A percentile compares a stretch with the other conserved stretches of the same genome.
Conservation (phyloP, 1,140 invertebrate genomes). For the Drosophila cardini region DNA sequence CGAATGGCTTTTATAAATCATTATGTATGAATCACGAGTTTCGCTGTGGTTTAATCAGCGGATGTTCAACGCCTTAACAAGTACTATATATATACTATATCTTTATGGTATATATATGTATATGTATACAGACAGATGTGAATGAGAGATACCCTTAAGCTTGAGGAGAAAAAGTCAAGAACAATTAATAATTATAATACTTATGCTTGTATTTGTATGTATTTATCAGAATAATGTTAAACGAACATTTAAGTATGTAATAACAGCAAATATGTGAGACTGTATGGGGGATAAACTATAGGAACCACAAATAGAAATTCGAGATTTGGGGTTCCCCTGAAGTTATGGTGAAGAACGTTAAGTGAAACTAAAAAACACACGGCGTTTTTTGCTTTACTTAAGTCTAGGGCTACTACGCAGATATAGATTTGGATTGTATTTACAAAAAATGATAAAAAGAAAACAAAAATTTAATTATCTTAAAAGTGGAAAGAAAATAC, state of each 20-base stretch:
- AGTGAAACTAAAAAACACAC: constrained; percentile 20
- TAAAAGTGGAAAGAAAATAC: constrained; percentile 9
- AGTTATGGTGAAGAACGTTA: constrained; percentile 29
- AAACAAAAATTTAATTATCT: too few relatives aligned
- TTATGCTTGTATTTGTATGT: constrained; percentile 19
- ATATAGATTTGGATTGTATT: constrained; percentile 78
- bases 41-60: constrained; percentile 69
- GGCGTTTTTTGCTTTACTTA: constrained; percentile 24
- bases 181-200: constrained; percentile 24
- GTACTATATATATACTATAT: constrained; percentile 12
- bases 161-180: constrained; percentile 24
- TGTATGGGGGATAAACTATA: constrained; percentile 47
- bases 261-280: constrained; percentile 81
- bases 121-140: not conserved
- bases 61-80: constrained; percentile 72
- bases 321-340: not conserved
- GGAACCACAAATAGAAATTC: constrained; percentile 1
- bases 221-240: constrained; percentile 40
- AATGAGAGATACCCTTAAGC: constrained; percentile 39
- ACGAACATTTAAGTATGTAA: constrained; percentile 30
- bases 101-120: constrained; percentile 1
- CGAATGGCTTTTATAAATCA: constrained; percentile 47
- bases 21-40: constrained; percentile 37
- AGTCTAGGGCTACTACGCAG: constrained; percentile 37
- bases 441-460: constrained; percentile 58